A percentile compares a stretch with the other conserved stretches of the same genome.
These are phyloP conservation scores for Xiphorhynchus erythropygius DNA, from an alignment of 2,797 vertebrate species.

Conservation along the genomic window DNA sequence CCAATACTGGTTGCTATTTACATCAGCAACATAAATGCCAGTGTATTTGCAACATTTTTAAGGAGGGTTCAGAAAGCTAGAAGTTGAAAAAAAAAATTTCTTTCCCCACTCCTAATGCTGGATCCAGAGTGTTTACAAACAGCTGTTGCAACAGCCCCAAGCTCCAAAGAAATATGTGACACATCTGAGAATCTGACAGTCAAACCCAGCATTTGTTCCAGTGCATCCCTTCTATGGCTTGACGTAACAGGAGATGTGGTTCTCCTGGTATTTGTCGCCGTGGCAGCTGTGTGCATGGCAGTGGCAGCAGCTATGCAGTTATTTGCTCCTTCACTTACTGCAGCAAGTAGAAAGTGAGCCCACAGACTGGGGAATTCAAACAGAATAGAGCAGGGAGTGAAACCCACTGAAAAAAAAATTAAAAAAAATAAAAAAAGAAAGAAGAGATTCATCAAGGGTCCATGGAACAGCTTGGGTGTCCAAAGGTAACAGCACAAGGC, in stretches of 20 bases:
- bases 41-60: conserved; percentile 56
- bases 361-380: conserved; percentile 34
- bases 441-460: background rate
- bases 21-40: conserved; percentile 60
- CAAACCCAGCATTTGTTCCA: conserved; percentile 70
- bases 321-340: conserved; percentile 13
- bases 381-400: background rate
- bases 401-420: background rate
- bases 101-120: conserved; percentile 18
- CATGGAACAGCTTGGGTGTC: background rate
- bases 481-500: background rate
- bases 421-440: background rate
- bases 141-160: conserved; percentile 72
- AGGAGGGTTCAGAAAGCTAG: conserved; percentile 49
- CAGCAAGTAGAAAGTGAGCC: background rate
- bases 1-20: conserved; percentile 74
- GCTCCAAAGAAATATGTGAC: conserved; percentile 69
- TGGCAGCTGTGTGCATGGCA: conserved; percentile 66
- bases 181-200: conserved; percentile 71
- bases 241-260: conserved; percentile 63
- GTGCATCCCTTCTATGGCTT: conserved; percentile 65
- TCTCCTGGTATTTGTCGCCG: conserved; percentile 66
- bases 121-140: conserved; percentile 76
- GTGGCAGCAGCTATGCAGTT: conserved; percentile 11
- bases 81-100: conserved; percentile 3